Conservation (phyloP, 1,140 invertebrate genomes). For the Sminthurinus signatus region DNA sequence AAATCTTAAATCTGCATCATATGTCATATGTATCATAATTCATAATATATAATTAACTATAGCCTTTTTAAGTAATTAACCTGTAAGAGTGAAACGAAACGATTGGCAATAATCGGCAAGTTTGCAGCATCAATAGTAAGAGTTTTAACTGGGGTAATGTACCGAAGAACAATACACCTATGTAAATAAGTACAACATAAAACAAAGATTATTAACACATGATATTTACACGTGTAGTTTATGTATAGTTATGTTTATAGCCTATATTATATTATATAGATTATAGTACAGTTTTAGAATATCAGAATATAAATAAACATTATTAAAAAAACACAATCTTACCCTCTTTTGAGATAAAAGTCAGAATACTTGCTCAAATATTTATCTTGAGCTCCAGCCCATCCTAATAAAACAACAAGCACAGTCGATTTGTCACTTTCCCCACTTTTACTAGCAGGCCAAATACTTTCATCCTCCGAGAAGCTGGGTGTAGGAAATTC, state of each 20-base stretch:
- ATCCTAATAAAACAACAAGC: conserved; percentile 66
- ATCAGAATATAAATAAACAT: too few species aligned
- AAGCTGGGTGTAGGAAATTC: conserved; percentile 52
- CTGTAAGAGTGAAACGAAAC: conserved; percentile 60
- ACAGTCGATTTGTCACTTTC: conserved; percentile 57
- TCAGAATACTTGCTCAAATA: conserved; percentile 69
- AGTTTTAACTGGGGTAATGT: conserved; percentile 61
- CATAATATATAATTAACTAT: too few species aligned
- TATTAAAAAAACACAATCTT: too few species aligned
- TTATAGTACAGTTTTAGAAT: too few species aligned
- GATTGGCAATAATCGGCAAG: conserved; percentile 56
- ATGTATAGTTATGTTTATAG: too few species aligned
- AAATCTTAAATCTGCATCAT: too few species aligned
- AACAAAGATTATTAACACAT: too few species aligned
- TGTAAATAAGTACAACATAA: not conserved
- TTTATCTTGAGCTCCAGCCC: conserved; percentile 69
- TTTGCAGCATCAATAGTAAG: conserved; percentile 58
- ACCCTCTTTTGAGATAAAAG: conserved; percentile 55
- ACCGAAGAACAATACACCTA: conserved; percentile 63
- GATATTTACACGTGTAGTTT: too few species aligned
- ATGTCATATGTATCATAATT: too few species aligned
- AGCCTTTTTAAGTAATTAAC: too few species aligned
- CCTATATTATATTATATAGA: too few species aligned
- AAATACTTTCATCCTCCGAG: not conserved
- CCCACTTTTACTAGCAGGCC: conserved; percentile 44